Base-by-base conservation (phyloP, 2,113 vertebrate species). In the Emydura subglobosa region DNA sequence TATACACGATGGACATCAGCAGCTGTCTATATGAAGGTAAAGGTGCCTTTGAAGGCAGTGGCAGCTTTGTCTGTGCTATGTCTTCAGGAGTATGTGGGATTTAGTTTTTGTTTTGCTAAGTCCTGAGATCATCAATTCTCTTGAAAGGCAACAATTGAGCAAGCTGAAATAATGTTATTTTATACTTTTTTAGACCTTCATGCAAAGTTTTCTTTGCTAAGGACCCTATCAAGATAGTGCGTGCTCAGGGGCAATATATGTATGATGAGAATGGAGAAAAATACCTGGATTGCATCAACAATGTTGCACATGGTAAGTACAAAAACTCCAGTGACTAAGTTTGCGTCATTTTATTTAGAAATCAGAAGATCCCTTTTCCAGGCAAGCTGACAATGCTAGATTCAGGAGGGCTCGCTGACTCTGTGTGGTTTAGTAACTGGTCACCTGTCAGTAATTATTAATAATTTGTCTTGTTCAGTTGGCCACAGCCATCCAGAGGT, bases 251-350 rank as follows among this genome's bases (percentile, higher is more conserved):
- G 54, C 99, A 99, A 93, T 99, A 99, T 94, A 99, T 99, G 99
- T 99, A 99, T 85, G 99, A 99, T 82, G 99, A 99, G 93, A 99
- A 98, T 74, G 99, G 98, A 7, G 97, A 98, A 49, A 98, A 96
- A 88, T 99, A 99, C 96, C 92, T 99, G 91, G 99, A 99, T 85
- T 99, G 99, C 96, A 99, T 99, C 97, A 99, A 99, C 98, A 99
- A 99, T 0, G 99, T 99, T 31, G 99, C 99, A 47, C 99, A 99
- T 8, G 99, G 99, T 99, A 98, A 98, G 96, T 42, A 80, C 29
- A 25, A 29, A 44, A 72, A 78, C 83, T 34, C 76, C 84, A 3
- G 47, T 87, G 91, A 74, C 42, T 57, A 47, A 29, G 39, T 76
- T 27, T 22, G 49, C 21, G 47, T 81, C 12, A 16, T 85, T 87